phyloP scores from a whole-genome alignment of 2,797 vertebrate species.

The Smutsia temminckii region DNA sequence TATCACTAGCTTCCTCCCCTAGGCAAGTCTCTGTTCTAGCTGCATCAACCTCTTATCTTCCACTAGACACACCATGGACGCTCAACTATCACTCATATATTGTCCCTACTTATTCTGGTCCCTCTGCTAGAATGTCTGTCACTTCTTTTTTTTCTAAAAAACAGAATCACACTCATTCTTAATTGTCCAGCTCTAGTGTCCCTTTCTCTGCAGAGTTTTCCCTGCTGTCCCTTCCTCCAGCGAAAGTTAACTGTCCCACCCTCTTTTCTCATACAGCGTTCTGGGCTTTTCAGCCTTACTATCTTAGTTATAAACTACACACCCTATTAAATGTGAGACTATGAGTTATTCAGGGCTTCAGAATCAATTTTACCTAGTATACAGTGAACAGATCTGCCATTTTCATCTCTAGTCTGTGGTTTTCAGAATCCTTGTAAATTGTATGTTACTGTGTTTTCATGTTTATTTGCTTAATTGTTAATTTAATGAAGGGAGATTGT shows the following conservation, averaged over 20 bases:
- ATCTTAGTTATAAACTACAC: conserved; percentile 27
- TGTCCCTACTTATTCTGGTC: neutral
- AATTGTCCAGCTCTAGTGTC: neutral
- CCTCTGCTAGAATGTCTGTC: neutral
- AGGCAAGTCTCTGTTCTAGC: neutral
- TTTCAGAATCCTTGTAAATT: neutral
- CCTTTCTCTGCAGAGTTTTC: neutral
- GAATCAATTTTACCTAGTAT: neutral
- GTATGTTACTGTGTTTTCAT: neutral
- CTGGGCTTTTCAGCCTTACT: neutral
- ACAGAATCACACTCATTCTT: neutral
- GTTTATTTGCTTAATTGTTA: neutral
- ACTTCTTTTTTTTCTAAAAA: neutral
- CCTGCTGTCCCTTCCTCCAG: neutral
- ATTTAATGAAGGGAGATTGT: neutral
- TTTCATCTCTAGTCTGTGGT: neutral
- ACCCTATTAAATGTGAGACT: neutral
- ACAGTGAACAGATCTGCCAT: neutral
- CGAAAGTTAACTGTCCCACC: neutral
- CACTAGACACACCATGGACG: neutral
- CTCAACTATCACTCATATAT: neutral
- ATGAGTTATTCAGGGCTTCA: conserved; percentile 31
- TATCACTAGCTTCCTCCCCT: neutral
- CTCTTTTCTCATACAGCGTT: neutral
- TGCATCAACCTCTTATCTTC: neutral